Evolutionary conservation across 2,888 invertebrate genomes (phyloP), one percentile per base, ranked within the genome.

Genomic region (Melikaiella ostensackeni): DNA sequence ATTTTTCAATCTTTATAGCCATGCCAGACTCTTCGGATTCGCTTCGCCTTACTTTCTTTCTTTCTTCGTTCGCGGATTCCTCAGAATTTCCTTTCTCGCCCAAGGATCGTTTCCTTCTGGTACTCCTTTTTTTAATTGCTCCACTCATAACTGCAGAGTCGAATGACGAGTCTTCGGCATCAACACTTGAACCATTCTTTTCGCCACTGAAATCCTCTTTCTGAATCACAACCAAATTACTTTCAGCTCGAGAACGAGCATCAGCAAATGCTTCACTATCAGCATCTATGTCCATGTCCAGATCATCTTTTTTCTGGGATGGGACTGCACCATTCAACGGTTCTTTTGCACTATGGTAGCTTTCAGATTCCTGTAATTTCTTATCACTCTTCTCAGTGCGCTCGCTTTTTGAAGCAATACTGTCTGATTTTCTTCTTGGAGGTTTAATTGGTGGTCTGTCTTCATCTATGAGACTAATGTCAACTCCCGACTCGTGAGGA

Each of bases 361-460:
- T 91, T 77, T 91, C 91, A 0, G 91, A 89, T 63, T 89, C 88
- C 8, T 84, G 75, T 13, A 83, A 33, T 76, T 85, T 88, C 64
- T 81, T 87, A 75, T 84, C 85, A 82, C 87, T 92, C 88, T 81
- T 92, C 90, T 91, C 92, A 91, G 79, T 82, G 38, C 75, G 92
- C 59, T 79, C 90, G 80, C 79, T 86, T 91, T 92, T 82, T 85
- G 92, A 82, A 86, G 92, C 85, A 88, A 91, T 81, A 86, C 92
- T 79, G 86, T 94, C 94, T 0, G 95, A 94, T 89, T 96, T 95
- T 83, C 94, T 95, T 57, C 96, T 92, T 0, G 94, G 93, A 0
- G 94, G 93, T 83, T 94, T 93, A 75, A 93, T 92, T 0, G 95
- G 95, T 79, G 93, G 93, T 24, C 93, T 92, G 78, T 93, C 93